These are phyloP conservation scores for Rhynchophorus ferrugineus DNA, from an alignment of 1,140 invertebrate species.

Conservation along the genomic window DNA sequence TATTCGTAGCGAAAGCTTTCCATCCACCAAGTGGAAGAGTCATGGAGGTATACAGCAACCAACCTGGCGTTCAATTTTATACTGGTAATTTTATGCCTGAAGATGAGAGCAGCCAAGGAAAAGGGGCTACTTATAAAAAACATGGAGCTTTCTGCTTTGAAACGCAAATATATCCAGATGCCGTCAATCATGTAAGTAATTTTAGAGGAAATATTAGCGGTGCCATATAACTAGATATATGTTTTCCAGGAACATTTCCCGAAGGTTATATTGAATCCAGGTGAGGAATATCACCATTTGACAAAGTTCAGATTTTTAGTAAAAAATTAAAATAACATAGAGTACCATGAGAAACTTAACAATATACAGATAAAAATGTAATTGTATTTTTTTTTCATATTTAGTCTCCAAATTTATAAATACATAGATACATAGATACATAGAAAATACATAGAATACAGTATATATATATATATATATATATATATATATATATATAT, in stretches of 20 bases:
- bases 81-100: conserved; percentile 70
- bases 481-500: too few relatives aligned
- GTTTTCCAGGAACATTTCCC: conserved; percentile 62
- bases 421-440: too few relatives aligned
- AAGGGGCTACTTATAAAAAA: conserved; percentile 62
- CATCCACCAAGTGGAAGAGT: conserved; percentile 64
- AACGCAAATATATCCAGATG: conserved; percentile 89
- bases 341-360: too few relatives aligned
- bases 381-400: too few relatives aligned
- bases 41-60: conserved; percentile 72
- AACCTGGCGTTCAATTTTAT: conserved; percentile 88
- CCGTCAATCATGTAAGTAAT: conserved; percentile 62
- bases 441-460: too few relatives aligned
- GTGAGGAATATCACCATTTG: conserved; percentile 52
- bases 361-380: too few relatives aligned
- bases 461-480: too few relatives aligned
- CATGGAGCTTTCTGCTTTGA: conserved; percentile 84
- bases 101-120: conserved; percentile 47
- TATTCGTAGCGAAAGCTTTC: conserved; percentile 45
- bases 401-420: too few relatives aligned
- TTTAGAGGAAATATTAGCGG: background rate
- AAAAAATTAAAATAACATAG: background rate
- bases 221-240: background rate
- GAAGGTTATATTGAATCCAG: conserved; percentile 61
- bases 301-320: conserved; percentile 30